Base-by-base conservation (phyloP, 2,113 vertebrate genomes). In the Myotis yumanensis region DNA sequence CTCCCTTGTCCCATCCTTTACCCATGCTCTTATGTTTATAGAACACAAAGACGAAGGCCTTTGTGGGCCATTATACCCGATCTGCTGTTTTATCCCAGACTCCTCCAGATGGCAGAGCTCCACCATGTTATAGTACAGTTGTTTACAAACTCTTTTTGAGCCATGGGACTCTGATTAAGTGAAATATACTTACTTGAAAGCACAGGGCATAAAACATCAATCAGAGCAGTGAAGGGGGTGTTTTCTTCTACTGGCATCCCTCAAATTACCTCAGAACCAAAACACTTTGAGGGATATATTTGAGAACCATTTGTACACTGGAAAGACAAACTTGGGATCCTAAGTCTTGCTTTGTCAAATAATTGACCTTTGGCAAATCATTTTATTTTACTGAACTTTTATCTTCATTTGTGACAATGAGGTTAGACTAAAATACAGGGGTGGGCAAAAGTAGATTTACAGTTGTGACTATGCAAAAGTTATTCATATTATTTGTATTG, bases 101-200 rank as follows among this genome's bases (percentile, higher is more conserved):
- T 84, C 43, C 25, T 91, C 64, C 37, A 46, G 68, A 59, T 71
- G 77, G 32, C 51, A 91, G 73, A 77, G 30, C 43, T 91, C 11
- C 16, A 14, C 89, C 35, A 51, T 90, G 64, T 52, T 82, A 66
- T 37, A 57, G 40, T 81, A 48, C 16, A 57, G 54, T 92, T 86
- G 32, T 80, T 93, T 54, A 73, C 11, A 89, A 51, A 51, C 9
- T 86, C 23, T 32, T 51, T 92, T 89, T 57, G 84, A 83, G 32
- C 52, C 30, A 32, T 7, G 46, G 10, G 32, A 43, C 66, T n/a
- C 28, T 88, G 59, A 72, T 82, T 69, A 84, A 90, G 54, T 83
- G 40, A 91, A 91, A 71, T 88, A 91, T 89, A 82, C 35, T 94
- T 89, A 82, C 35, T 94, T 95, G 81, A 80, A 80, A 94, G 48